phyloP scores from a whole-genome alignment of 2,113 vertebrate genomes.

The Panthera tigris region DNA sequence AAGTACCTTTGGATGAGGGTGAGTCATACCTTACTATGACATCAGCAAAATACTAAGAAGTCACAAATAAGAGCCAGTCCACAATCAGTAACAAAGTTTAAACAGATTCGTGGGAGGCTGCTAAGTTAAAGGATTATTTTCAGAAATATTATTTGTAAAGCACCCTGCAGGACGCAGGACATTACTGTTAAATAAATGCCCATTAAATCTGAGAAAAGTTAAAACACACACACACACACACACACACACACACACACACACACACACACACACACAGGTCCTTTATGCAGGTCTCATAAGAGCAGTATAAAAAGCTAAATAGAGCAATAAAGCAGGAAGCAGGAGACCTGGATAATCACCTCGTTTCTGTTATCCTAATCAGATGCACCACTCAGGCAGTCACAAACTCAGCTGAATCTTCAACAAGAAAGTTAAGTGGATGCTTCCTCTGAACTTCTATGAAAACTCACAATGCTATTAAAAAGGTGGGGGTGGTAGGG shows the following conservation, averaged over 20 bases:
- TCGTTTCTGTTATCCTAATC: neutral
- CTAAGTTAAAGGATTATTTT: neutral
- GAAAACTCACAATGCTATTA: neutral
- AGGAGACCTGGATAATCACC: neutral
- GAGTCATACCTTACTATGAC: neutral
- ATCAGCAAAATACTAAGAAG: neutral
- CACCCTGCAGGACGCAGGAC: neutral
- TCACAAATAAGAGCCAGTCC: neutral
- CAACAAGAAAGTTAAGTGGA: neutral
- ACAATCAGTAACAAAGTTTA: neutral
- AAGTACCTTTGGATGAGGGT: neutral
- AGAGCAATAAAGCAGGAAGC: neutral
- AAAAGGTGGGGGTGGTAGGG: neutral
- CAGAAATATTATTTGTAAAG: slow-evolving; percentile 28
- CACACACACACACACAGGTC: neutral
- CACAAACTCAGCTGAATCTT: neutral
- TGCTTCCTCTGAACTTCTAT: neutral
- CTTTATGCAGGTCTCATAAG: neutral
- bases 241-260: neutral
- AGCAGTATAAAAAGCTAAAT: neutral
- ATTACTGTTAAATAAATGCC: neutral
- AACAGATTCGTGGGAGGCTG: neutral
- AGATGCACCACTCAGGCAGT: neutral
- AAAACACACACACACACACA: neutral
- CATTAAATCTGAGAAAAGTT: neutral